A percentile compares a stretch with the other conserved stretches of the same genome.
Evolutionary conservation across 2,113 vertebrate species (phyloP).

Genomic region (Leucopsar rothschildi): DNA sequence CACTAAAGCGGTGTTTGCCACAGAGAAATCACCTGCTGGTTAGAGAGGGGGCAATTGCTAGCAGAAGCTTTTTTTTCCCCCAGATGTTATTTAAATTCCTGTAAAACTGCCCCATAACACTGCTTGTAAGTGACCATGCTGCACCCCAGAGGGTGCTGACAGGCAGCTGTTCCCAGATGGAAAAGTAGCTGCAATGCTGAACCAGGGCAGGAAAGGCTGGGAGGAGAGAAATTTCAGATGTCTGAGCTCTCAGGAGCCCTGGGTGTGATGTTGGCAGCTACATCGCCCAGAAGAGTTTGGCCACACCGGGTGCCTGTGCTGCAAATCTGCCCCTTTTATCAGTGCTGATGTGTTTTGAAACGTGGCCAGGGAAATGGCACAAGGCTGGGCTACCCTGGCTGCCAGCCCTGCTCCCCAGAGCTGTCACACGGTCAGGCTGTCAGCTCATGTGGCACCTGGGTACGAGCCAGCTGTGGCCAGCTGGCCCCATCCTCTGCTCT

Average conservation of each 20-base stretch:
- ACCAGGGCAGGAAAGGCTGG: background rate
- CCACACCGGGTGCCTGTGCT: accelerated
- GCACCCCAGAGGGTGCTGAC: background rate
- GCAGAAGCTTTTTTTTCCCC: background rate
- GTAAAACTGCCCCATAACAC: background rate
- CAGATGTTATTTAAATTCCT: background rate
- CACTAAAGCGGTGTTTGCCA: background rate
- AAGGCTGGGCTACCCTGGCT: background rate
- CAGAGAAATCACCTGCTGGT: background rate
- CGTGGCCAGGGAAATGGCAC: background rate
- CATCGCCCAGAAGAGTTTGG: background rate
- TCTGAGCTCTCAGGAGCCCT: background rate
- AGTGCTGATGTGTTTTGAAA: background rate
- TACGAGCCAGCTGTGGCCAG: background rate
- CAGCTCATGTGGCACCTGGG: background rate
- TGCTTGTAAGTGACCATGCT: background rate
- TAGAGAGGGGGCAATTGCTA: background rate
- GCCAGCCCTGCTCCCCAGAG: background rate
- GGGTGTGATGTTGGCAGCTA: background rate
- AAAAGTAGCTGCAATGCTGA: background rate
- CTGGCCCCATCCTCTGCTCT: background rate
- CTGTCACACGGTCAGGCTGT: background rate
- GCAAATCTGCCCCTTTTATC: background rate
- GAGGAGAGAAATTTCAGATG: background rate
- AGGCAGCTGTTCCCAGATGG: background rate